Evolutionary conservation across 2,888 invertebrate genomes (phyloP), one percentile per base, ranked within the genome.

Genomic region (Diarsia rubi): DNA sequence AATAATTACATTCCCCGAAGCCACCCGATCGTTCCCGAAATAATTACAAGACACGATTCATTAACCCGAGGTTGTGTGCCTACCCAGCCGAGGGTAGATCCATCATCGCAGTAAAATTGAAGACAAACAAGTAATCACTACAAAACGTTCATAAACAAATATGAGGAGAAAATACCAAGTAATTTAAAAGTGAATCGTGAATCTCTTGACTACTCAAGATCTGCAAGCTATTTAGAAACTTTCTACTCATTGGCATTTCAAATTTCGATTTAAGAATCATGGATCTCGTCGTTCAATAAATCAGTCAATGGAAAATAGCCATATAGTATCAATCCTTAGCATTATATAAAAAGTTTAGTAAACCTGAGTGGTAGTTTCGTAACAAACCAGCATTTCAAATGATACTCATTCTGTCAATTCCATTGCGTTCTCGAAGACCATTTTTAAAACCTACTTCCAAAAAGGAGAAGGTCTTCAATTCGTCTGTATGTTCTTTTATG

Each of bases 61-160:
- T 59, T 57, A 62, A 49, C 65, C 76, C 63, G 27, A 5, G 52
- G 42, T 12, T 69, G 47, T 76, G 59, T 82, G 14, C 45, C 65
- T 21, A 21, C 49, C 9, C 62, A 49, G 44, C 49, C 19, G 12
- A 24, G 31, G 37, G 21, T n/a, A 49, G 49, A 63, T 42, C 24
- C 47, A 78, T 68, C 67, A 68, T 83, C 52, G 42, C 27, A 44
- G 42, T 54, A 44, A 59, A 83, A 83, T 80, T 54, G 60, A 84
- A 84, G 11, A 64, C 69, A 81, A 80, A 70, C 81, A 81, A 70
- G 47, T 67, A 79, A 60, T 68, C 69, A 72, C 27, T 47, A 52
- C 54, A 54, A 49, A 59, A 80, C 54, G 21, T 37, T 60, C 11
- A 37, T 59, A 66, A 44, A 62, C 49, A 79, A 79, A 80, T 74